Base-by-base conservation (phyloP, 2,888 invertebrate genomes). In the Aromia moschata region DNA sequence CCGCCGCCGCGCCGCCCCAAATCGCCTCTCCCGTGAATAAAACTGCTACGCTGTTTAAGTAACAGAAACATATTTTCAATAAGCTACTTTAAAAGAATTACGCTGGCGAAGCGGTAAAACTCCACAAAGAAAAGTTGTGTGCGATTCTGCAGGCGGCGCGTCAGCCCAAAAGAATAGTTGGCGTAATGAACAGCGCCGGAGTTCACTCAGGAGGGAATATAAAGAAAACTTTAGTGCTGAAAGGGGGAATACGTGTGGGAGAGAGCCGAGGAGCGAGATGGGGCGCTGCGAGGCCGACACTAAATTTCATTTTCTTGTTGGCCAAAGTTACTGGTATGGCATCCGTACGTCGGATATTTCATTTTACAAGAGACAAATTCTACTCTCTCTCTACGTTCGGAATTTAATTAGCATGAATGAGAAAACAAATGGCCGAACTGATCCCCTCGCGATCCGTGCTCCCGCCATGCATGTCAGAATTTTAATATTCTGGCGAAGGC, bases 171-270 rank as follows among this genome's bases (percentile, higher is more conserved):
- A 79, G 78, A 79, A 79, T 77, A 76, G 77, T 77, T 76, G 71
- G 70, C 71, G 76, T 78, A 78, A 79, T 78, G 77, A 79, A 79
- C 76, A 74, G 71, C 73, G 69, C 69, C 56, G 70, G 74, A 74
- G 75, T 75, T 72, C 74, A 74, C 76, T 77, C 75, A 68, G 74
- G 70, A 72, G 77, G 73, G 75, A 77, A 77, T 75, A 78, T 78
- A 78, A 77, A 78, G 77, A 77, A 78, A 78, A 79, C 75, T 79
- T 78, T 77, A 74, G 76, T 74, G 74, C 71, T 74, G 74, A 75
- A 76, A 75, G 73, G 74, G 74, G 71, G 72, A 69, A 69, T 73
- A 75, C 73, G 75, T 73, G 74, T 69, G 74, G 70, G 71, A 73
- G 71, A 71, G 67, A 62, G 37, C 46, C 68, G 66, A 67, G 49